Conservation (phyloP, 2,797 vertebrate genomes). For the Mormyrops boulengeri region DNA sequence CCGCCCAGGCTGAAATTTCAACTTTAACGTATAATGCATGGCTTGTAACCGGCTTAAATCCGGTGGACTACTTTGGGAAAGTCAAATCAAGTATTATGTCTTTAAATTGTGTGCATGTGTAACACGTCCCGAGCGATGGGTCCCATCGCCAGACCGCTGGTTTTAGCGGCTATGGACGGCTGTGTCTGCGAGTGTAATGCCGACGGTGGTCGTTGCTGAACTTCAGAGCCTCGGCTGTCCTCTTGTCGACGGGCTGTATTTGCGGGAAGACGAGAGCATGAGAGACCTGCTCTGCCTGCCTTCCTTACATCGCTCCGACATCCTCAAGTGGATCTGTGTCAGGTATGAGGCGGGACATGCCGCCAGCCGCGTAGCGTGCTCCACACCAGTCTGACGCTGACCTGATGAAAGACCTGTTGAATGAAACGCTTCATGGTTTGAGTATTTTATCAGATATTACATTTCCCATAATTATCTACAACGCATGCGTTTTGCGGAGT, state of each 20-base stretch:
- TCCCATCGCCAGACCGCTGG: not conserved
- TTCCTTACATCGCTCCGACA: constrained; percentile 67
- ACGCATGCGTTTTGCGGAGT: not conserved
- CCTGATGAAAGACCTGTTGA: constrained; percentile 29
- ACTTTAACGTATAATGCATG: not conserved
- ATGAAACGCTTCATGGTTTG: not conserved
- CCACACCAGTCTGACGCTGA: not conserved
- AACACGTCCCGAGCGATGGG: not conserved
- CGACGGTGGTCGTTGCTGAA: not conserved
- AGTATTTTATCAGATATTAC: not conserved
- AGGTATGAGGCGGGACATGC: constrained; percentile 55
- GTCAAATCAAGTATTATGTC: not conserved
- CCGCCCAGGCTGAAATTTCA: not conserved
- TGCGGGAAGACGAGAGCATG: constrained; percentile 63
- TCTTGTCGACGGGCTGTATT: constrained; percentile 63
- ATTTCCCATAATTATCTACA: not conserved
- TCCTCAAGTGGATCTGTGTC: constrained; percentile 74
- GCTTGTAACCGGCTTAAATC: not conserved
- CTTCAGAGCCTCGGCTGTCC: constrained; percentile 65
- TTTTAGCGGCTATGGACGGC: not conserved
- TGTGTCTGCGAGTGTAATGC: not conserved
- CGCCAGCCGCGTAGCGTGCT: not conserved
- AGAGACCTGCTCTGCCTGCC: constrained; percentile 69
- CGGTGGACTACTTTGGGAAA: not conserved
- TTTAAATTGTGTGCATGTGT: not conserved